phyloP scores from a whole-genome alignment of 1,140 invertebrate genomes.

The Drosophila nannoptera region DNA sequence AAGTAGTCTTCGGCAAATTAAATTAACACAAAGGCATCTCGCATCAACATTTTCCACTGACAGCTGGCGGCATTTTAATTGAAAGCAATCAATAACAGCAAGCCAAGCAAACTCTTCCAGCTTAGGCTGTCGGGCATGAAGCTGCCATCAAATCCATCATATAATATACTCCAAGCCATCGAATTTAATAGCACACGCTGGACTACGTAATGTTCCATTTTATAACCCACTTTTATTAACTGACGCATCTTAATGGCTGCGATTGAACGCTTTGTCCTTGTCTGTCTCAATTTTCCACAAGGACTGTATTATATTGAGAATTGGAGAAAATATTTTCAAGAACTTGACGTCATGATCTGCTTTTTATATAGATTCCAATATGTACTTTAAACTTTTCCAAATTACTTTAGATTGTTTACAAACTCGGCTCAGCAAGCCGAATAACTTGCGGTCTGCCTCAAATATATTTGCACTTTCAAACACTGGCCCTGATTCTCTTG shows the following conservation, averaged over 20 bases:
- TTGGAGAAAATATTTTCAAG: no score
- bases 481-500: not conserved
- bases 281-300: no score
- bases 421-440: no score
- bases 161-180: not conserved
- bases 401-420: no score
- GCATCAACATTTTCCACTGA: slow-evolving; percentile 55
- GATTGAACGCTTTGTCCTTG: no score
- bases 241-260: not conserved
- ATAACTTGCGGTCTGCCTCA: not conserved
- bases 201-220: not conserved
- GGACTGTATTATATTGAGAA: no score
- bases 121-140: slow-evolving; percentile 5
- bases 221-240: not conserved
- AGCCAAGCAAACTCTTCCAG: slow-evolving; percentile 10
- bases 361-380: no score
- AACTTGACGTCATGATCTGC: no score
- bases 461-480: not conserved
- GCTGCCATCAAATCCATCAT: slow-evolving; percentile 2
- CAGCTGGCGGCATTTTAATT: slow-evolving; percentile 70
- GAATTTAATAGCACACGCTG: not conserved
- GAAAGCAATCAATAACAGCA: slow-evolving; percentile 67
- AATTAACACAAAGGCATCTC: slow-evolving; percentile 72
- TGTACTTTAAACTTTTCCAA: no score
- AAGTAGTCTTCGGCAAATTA: slow-evolving; percentile 63